Base-by-base conservation (phyloP, 2,888 invertebrate genomes). In the Eurytoma adleriae region DNA sequence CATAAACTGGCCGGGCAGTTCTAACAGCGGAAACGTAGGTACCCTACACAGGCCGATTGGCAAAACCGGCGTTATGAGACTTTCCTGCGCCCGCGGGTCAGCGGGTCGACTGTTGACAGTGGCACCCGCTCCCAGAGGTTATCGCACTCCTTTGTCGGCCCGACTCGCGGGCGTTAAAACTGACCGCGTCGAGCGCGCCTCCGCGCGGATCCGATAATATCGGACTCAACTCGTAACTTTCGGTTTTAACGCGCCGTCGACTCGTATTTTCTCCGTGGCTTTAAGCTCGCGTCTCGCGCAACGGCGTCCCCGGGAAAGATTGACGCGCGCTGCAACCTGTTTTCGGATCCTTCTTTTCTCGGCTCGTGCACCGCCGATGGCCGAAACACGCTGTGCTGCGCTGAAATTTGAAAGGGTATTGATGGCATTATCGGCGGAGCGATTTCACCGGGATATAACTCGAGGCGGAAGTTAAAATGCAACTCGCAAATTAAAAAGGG, bases 61-160 rank as follows among this genome's bases (percentile, higher is more conserved):
- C n/a, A n/a, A n/a, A n/a, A 40, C 50, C 54, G 69, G 18, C 70
- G 57, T 61, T 61, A 27, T 40, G 48, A 12, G 59, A 70, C 3
- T 59, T 70, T 59, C 59, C 59, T 48, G 30, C 12, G 24, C 54
- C 12, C 69, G n/a, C n/a, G 50, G 77, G 77, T 77, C 70, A 77
- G 56, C 56, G 50, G 70, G 77, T 66, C 68, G 76, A 13, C 18
- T 48, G 70, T 18, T 7, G 40, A 16, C 57, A 5, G 56, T 20
- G 14, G 52, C 18, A 18, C n/a, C 20, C 18, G 50, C 40, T 2
- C 3, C 3, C 16, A 18, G 64, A 76, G 77, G 70, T 78, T 71
- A 71, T 64, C 77, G 77, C 48, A 57, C 71, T 57, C 70, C 57
- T 66, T 57, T 62, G 24, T 61, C 14, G 30, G 64, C 10, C 27